Percentiles rank a stretch among this genome's conserved stretches.
These are phyloP conservation scores for Pangasius sanitwongsei DNA, from an alignment of 2,797 vertebrate genomes.

Conservation along the genomic window DNA sequence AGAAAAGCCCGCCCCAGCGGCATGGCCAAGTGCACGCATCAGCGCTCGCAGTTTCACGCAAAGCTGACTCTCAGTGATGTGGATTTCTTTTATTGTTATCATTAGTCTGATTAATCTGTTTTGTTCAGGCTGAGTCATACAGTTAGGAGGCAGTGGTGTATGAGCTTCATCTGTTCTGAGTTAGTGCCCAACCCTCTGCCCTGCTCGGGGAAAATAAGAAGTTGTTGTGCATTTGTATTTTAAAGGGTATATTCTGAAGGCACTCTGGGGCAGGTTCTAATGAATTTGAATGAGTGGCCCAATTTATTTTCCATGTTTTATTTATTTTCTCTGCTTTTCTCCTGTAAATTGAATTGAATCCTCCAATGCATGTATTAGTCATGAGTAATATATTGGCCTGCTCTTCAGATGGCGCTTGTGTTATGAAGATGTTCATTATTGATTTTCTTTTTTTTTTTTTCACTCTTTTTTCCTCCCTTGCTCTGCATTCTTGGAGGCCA, in stretches of 20 bases:
- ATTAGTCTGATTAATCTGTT: slow-evolving; percentile 61
- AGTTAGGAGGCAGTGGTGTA: slow-evolving; percentile 36
- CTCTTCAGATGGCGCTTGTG: slow-evolving; percentile 81
- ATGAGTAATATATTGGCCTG: slow-evolving; percentile 79
- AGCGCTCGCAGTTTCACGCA: slow-evolving; percentile 61
- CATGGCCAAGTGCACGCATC: slow-evolving; percentile 43
- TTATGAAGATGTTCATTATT: slow-evolving; percentile 80
- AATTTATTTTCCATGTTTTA: slow-evolving; percentile 84
- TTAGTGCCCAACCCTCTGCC: slow-evolving; percentile 25
- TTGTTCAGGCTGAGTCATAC: slow-evolving; percentile 58
- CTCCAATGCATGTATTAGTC: slow-evolving; percentile 75
- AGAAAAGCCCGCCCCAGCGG: slow-evolving; percentile 50
- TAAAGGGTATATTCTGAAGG: slow-evolving; percentile 71
- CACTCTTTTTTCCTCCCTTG: slow-evolving; percentile 41
- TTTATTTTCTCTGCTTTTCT: slow-evolving; percentile 73
- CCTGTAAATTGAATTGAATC: slow-evolving; percentile 80
- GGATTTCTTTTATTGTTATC: slow-evolving; percentile 60
- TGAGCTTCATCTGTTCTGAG: slow-evolving; percentile 48
- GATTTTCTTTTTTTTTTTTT: slow-evolving; percentile 66
- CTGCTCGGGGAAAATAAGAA: slow-evolving; percentile 24
- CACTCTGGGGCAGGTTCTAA: slow-evolving; percentile 75
- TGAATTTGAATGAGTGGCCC: slow-evolving; percentile 83
- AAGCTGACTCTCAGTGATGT: slow-evolving; percentile 66
- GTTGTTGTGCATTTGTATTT: slow-evolving; percentile 53
- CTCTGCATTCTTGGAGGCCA: slow-evolving; percentile 18